Percentiles rank a stretch among this genome's conserved stretches.
Evolutionary conservation across 2,113 vertebrate species (phyloP).

Genomic region (Hemibagrus wyckioides): DNA sequence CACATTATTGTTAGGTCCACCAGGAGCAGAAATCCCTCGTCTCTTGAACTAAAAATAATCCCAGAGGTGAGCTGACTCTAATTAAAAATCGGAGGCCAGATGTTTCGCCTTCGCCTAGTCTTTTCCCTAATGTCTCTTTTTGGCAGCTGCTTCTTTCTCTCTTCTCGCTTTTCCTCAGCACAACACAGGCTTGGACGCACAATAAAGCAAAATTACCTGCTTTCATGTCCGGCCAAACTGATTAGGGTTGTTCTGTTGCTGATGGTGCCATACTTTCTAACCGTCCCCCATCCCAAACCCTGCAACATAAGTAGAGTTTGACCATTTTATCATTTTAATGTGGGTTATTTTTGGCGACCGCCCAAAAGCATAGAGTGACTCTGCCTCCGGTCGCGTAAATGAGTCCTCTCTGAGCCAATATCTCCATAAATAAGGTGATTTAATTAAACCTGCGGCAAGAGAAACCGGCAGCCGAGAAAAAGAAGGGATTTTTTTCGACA

Average conservation of each 20-base stretch:
- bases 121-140: conserved; percentile 65
- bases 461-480: not conserved
- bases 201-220: conserved; percentile 69
- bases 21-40: conserved; percentile 57
- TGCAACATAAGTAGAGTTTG: conserved; percentile 15
- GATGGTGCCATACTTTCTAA: conserved; percentile 34
- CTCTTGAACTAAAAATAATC: conserved; percentile 68
- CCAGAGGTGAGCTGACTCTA: conserved; percentile 65
- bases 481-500: not conserved
- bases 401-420: conserved; percentile 35
- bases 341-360: conserved; percentile 44
- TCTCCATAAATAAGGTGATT: conserved; percentile 48
- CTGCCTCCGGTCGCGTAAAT: conserved; percentile 34
- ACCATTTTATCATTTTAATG: conserved; percentile 50
- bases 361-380: conserved; percentile 19
- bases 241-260: conserved; percentile 52
- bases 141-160: conserved; percentile 66
- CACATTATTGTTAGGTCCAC: conserved; percentile 62
- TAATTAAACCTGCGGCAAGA: conserved; percentile 36
- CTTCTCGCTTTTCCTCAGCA: conserved; percentile 61
- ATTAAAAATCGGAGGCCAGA: conserved; percentile 77
- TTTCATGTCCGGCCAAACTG: conserved; percentile 70
- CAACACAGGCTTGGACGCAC: conserved; percentile 72
- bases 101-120: conserved; percentile 70
- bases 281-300: not conserved